Evolutionary conservation across 2,888 invertebrate species (phyloP), one percentile per base, ranked within the genome.

Genomic region (Mesopsocus fuscifrons): DNA sequence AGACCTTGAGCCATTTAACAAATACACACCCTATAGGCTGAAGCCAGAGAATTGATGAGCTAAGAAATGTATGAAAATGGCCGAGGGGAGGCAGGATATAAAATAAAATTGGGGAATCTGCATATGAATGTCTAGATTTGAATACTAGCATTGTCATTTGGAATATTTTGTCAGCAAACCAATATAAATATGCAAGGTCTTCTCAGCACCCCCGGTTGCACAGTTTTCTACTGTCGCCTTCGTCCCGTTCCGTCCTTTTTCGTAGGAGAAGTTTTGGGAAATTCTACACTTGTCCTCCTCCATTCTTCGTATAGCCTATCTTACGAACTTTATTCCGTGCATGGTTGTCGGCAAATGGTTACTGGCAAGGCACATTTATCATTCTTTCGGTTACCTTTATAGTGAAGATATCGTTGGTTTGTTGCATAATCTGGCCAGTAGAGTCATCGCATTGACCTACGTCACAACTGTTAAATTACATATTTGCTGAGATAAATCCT

Each of bases 111-210:
- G 38, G 38, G 20, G 38, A 38, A 38, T 38, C 20, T 38, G 38
- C 38, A 38, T 38, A 15, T 18, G 38, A 38, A 38, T 38, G 20
- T 21, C 21, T 21, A 17, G n/a, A 38, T 38, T 38, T 38, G 38
- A 38, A 38, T 38, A 38, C 13, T 15, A 20, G 20, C 21, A 38
- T 38, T 38, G 38, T 38, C 38, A 38, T 38, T 38, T 38, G n/a
- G 38, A 38, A 38, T 20, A 38, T 38, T 38, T 38, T 38, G 38
- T 21, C 38, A 38, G 38, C 21, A 38, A 33, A 38, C 38, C 38
- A 38, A 38, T 38, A 38, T 38, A 38, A 38, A 38, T 38, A 38
- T 38, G 38, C 38, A 38, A 17, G 21, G 21, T 38, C 11, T 26
- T 20, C 38, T n/a, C 3, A 13, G 13, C 20, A 38, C 21, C 38